A percentile compares a stretch with the other conserved stretches of the same genome.
Conservation (phyloP, 2,113 vertebrate species). For the Scartelaos histophorus region DNA sequence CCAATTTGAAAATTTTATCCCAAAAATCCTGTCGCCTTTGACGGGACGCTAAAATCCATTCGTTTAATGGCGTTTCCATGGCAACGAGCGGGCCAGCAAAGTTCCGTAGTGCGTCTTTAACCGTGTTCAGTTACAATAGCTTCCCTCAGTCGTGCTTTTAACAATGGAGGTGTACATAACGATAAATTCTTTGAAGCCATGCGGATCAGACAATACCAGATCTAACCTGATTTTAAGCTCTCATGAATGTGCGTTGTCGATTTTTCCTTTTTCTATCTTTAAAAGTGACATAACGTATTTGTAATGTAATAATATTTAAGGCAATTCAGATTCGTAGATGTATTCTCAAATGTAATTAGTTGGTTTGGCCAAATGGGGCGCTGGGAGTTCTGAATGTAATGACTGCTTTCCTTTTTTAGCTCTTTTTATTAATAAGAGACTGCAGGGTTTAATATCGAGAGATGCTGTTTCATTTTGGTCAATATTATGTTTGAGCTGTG, state of each 20-base stretch:
- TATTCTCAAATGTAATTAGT: conserved; percentile 30
- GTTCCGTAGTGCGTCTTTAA: not conserved
- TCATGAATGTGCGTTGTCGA: conserved; percentile 30
- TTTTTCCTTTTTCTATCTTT: conserved; percentile 33
- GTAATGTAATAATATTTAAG: conserved; percentile 54
- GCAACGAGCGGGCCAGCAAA: not conserved
- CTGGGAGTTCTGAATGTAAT: conserved; percentile 5
- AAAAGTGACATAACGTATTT: conserved; percentile 55
- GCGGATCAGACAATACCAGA: conserved; percentile 55
- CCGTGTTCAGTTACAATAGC: conserved; percentile 40
- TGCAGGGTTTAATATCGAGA: conserved; percentile 5
- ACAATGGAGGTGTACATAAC: conserved; percentile 47
- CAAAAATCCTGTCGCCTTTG: no score
- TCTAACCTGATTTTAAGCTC: conserved; percentile 33
- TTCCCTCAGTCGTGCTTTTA: conserved; percentile 32
- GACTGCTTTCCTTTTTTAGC: conserved; percentile 1
- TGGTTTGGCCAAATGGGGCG: conserved; percentile 44
- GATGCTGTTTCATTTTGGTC: not conserved
- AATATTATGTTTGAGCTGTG: conserved; percentile 1
- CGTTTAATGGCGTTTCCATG: no score
- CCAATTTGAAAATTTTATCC: no score
- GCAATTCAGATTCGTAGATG: conserved; percentile 35
- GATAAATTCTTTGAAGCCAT: conserved; percentile 58
- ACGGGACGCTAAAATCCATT: no score
- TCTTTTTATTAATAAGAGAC: not conserved